Conservation (phyloP, 2,888 invertebrate genomes). For the Volucella inanis region DNA sequence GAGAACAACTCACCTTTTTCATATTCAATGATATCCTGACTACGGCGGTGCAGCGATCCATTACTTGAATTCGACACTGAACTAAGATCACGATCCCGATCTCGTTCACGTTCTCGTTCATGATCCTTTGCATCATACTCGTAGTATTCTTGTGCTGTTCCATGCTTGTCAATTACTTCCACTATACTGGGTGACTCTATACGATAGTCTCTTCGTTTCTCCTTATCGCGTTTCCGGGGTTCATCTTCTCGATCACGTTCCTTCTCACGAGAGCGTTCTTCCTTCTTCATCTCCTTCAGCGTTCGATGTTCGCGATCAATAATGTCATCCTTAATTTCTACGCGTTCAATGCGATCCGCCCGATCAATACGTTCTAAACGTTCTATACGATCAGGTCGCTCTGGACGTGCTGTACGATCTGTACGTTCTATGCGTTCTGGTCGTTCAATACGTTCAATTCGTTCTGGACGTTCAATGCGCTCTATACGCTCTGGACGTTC, state of each 20-base stretch:
- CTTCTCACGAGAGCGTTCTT: constrained; percentile 79
- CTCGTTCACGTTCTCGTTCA: constrained; percentile 86
- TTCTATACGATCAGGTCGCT: constrained; percentile 40
- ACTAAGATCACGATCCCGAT: constrained; percentile 86
- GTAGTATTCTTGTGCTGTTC: constrained; percentile 79
- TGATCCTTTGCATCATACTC: constrained; percentile 83
- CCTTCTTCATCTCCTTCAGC: constrained; percentile 79
- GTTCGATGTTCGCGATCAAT: constrained; percentile 79
- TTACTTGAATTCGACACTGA: constrained; percentile 84
- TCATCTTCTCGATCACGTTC: constrained; percentile 77
- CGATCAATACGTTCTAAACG: constrained; percentile 47
- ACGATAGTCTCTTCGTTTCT: constrained; percentile 80
- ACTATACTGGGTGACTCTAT: constrained; percentile 76
- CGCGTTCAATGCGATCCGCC: constrained; percentile 58
- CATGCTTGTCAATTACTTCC: constrained; percentile 73
- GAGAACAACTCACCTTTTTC: constrained; percentile 84
- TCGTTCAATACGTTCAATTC: constrained; percentile 38
- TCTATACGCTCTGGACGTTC: constrained; percentile 50
- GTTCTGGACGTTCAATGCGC: constrained; percentile 42
- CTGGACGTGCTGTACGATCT: constrained; percentile 37
- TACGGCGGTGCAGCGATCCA: constrained; percentile 84
- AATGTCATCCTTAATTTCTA: constrained; percentile 78
- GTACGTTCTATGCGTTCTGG: constrained; percentile 26
- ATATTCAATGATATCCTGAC: constrained; percentile 85
- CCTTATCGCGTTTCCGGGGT: constrained; percentile 77